A percentile compares a stretch with the other conserved stretches of the same genome.
Conservation (phyloP, 2,113 vertebrate species). For the Lophius piscatorius region DNA sequence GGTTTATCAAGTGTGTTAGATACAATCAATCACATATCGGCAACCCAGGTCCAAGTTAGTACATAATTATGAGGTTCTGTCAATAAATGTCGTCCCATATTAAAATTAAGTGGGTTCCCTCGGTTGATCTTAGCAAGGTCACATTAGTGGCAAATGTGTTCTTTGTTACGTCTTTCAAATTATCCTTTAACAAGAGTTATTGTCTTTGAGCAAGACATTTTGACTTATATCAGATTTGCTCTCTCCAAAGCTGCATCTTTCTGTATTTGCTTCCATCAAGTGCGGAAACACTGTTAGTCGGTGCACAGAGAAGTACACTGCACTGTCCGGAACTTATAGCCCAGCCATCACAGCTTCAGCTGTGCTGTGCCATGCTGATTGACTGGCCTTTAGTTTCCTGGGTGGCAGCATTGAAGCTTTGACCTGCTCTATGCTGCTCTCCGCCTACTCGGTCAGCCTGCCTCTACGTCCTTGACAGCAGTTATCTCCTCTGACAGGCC, state of each 20-base stretch:
- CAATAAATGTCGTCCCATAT: too few species aligned
- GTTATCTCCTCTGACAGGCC: slow-evolving; percentile 60
- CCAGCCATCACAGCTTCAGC: slow-evolving; percentile 49
- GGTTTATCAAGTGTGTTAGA: too few species aligned
- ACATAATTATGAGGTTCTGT: too few species aligned
- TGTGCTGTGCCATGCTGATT: slow-evolving; percentile 64
- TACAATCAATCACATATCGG: too few species aligned
- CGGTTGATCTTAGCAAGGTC: too few species aligned
- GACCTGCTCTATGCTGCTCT: slow-evolving; percentile 55
- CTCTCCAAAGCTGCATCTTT: neutral
- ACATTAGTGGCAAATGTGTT: too few species aligned
- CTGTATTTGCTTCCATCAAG: neutral
- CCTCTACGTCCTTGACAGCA: slow-evolving; percentile 50
- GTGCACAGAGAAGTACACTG: neutral
- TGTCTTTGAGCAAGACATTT: too few species aligned
- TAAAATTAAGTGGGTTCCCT: too few species aligned
- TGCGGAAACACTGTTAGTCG: neutral
- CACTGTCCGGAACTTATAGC: slow-evolving; percentile 30
- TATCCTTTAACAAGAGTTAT: too few species aligned
- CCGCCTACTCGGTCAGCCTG: slow-evolving; percentile 50
- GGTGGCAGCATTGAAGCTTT: slow-evolving; percentile 63
- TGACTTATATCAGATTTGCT: too few species aligned
- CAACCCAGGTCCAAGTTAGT: too few species aligned
- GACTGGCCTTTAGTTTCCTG: slow-evolving; percentile 71
- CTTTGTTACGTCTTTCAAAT: too few species aligned